Conservation (phyloP, 2,113 vertebrate genomes). For the Onychostruthus taczanowskii region DNA sequence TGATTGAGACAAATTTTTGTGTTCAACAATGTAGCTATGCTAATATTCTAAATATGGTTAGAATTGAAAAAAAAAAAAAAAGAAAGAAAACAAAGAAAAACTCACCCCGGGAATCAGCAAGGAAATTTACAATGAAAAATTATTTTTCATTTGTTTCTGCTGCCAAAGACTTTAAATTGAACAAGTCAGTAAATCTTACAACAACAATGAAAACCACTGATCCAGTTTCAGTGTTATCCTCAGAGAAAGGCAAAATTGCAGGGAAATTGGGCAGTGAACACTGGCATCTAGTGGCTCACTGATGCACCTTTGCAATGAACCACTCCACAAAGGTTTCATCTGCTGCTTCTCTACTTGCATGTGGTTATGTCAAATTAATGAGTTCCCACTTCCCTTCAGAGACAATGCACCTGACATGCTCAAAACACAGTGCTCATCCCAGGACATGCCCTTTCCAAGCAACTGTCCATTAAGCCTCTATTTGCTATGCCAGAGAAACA, state of each 20-base stretch:
- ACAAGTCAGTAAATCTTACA: neutral
- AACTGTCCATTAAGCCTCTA: neutral
- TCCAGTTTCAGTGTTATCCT: neutral
- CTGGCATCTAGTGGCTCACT: conserved; percentile 23
- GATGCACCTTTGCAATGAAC: neutral
- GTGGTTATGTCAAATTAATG: neutral
- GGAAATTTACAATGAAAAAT: neutral
- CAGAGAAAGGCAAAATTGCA: neutral
- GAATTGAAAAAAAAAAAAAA: neutral
- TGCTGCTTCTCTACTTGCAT: neutral
- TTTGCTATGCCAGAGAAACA: neutral
- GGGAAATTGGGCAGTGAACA: neutral
- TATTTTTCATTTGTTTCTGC: neutral
- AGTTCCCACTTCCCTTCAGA: neutral
- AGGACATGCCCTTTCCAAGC: neutral
- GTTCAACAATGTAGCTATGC: neutral
- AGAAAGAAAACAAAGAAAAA: neutral
- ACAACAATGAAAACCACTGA: neutral
- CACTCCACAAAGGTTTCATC: neutral
- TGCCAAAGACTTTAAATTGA: neutral
- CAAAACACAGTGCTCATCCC: neutral
- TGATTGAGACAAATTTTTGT: neutral
- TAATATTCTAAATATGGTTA: neutral
- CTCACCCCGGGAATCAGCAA: no score
- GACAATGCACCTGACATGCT: accelerated